Percentiles rank a stretch among this genome's conserved stretches.
Conservation (phyloP, 2,888 invertebrate genomes). For the Tinea trinotella region DNA sequence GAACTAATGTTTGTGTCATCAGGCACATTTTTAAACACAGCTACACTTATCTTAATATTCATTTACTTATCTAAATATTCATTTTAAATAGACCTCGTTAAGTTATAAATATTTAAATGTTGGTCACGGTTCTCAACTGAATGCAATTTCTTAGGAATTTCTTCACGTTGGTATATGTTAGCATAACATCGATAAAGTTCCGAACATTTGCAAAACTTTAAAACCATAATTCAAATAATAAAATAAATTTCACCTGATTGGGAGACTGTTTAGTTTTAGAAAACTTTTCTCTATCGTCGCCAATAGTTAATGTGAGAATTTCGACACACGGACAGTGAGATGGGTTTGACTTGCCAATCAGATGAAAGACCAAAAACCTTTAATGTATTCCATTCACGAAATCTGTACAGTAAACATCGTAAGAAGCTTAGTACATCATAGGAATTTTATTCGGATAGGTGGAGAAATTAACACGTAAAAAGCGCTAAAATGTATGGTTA, state of each 20-base stretch:
- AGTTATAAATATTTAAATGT: no score
- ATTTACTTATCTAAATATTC: no score
- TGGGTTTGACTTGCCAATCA: conserved; percentile 24
- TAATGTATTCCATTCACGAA: conserved; percentile 37
- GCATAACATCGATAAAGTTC: no score
- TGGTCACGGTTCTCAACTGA: no score
- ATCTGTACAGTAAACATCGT: background rate
- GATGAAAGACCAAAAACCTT: conserved; percentile 21
- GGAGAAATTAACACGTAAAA: background rate
- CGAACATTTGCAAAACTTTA: background rate
- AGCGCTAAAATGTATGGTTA: background rate
- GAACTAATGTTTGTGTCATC: no score
- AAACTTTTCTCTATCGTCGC: background rate
- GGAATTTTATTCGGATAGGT: background rate
- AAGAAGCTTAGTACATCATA: background rate
- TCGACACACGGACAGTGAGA: conserved; percentile 23
- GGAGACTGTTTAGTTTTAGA: background rate
- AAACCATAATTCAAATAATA: no score
- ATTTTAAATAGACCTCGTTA: no score
- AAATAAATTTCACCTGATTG: background rate
- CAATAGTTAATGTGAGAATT: conserved; percentile 14
- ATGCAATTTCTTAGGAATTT: no score
- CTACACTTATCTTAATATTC: no score
- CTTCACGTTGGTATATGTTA: no score
- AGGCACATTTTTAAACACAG: no score